A percentile compares a stretch with the other conserved stretches of the same genome.
Evolutionary conservation across 2,113 vertebrate species (phyloP).

Genomic region (Etia nguti): DNA sequence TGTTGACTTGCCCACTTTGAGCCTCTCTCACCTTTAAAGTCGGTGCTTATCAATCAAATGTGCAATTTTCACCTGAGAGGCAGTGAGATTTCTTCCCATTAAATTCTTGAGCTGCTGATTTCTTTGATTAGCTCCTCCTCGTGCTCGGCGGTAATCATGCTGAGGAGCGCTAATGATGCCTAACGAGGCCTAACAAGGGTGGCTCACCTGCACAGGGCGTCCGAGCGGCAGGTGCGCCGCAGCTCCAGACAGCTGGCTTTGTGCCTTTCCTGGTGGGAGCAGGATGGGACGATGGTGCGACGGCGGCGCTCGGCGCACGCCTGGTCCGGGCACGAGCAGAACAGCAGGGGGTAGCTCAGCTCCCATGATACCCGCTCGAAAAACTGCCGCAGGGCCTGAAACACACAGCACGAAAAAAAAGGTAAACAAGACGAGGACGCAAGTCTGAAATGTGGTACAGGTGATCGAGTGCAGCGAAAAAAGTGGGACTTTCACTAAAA

Average conservation of each 20-base stretch:
- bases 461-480: background rate
- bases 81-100: background rate
- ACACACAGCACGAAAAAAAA: background rate
- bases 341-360: constrained; percentile 90
- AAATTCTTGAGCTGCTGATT: constrained; percentile 11
- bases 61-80: background rate
- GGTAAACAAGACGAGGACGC: background rate
- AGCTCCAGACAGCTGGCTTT: constrained; percentile 86
- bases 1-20: background rate
- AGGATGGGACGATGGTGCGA: constrained; percentile 90
- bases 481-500: background rate
- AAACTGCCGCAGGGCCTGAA: constrained; percentile 85
- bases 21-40: constrained; percentile 7
- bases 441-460: background rate
- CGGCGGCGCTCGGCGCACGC: constrained; percentile 89
- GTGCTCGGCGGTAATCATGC: background rate
- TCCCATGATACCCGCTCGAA: constrained; percentile 88
- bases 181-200: background rate
- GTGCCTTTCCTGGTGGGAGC: constrained; percentile 87
- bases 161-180: background rate
- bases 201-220: constrained; percentile 85
- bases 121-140: constrained; percentile 21
- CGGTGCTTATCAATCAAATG: constrained; percentile 18
- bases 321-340: constrained; percentile 89
- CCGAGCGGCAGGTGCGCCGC: constrained; percentile 74